phyloP scores from a whole-genome alignment of 2,888 invertebrate species.

The Eulithis prunata region DNA sequence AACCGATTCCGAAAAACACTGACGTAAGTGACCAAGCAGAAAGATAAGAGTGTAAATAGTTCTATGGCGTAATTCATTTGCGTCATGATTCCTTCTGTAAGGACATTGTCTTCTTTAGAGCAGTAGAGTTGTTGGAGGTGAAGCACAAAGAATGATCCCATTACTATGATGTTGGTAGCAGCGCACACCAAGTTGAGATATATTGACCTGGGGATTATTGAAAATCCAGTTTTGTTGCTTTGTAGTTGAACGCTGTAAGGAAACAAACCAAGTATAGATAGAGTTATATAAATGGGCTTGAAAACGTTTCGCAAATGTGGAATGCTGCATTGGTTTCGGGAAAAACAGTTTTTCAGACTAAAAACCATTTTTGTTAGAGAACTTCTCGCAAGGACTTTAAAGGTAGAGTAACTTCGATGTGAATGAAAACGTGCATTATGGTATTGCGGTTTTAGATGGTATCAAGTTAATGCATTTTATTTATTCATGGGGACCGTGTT shows the following conservation, averaged over 20 bases:
- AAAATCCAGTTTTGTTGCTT: conserved; percentile 46
- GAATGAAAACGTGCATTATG: conserved; percentile 25
- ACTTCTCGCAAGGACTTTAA: conserved; percentile 13
- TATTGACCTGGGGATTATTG: conserved; percentile 56
- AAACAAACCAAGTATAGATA: conserved; percentile 55
- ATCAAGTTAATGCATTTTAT: conserved; percentile 35
- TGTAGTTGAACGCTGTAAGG: conserved; percentile 56
- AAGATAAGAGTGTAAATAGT: conserved; percentile 48
- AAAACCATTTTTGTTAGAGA: conserved; percentile 42
- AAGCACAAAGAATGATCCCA: conserved; percentile 53
- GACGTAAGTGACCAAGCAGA: conserved; percentile 56
- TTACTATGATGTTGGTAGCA: conserved; percentile 48
- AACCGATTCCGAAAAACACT: conserved; percentile 56
- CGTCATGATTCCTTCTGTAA: conserved; percentile 59
- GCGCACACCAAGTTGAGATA: conserved; percentile 62
- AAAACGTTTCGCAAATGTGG: conserved; percentile 45
- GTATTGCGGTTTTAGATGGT: conserved; percentile 33
- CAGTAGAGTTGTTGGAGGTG: conserved; percentile 57
- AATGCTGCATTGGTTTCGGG: conserved; percentile 22
- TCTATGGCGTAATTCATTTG: conserved; percentile 69
- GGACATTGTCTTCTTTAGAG: conserved; percentile 47
- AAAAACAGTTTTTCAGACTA: conserved; percentile 41
- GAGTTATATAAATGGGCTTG: conserved; percentile 53
- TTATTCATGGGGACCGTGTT: conserved; percentile 43
- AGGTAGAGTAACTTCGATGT: conserved; percentile 12